These are phyloP conservation scores for Zygogramma bicolorata DNA, from an alignment of 2,888 invertebrate genomes.

Conservation along the genomic window DNA sequence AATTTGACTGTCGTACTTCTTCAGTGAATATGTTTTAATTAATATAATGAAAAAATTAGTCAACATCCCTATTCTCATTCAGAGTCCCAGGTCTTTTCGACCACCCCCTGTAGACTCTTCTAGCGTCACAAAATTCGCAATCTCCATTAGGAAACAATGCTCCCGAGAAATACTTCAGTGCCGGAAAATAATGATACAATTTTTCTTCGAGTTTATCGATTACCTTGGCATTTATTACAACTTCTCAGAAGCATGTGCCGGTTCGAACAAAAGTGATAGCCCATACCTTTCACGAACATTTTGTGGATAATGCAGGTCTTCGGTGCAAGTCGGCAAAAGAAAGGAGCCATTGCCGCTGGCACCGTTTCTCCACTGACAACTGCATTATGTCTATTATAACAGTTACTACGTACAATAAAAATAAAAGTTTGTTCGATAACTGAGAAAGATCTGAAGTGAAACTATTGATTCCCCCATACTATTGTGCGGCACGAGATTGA, in stretches of 20 bases:
- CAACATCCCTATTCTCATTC: not conserved
- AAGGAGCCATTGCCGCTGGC: conserved; percentile 4
- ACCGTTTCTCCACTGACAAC: not conserved
- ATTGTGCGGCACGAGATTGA: not conserved
- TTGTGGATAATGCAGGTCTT: conserved; percentile 4
- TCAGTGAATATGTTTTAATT: too few relatives aligned
- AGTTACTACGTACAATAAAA: not conserved
- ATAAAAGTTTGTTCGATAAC: conserved; percentile 7
- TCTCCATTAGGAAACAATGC: not conserved
- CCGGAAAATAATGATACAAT: conserved; percentile 5
- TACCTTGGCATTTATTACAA: conserved; percentile 2
- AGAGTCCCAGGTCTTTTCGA: not conserved
- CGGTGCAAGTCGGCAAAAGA: not conserved
- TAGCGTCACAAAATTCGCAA: not conserved
- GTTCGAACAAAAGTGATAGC: conserved; percentile 4
- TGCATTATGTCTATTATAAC: conserved; percentile 8
- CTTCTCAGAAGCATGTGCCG: conserved; percentile 1
- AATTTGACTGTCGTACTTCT: too few relatives aligned
- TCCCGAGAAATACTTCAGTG: not conserved
- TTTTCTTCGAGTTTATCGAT: conserved; percentile 2
- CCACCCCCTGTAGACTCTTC: not conserved
- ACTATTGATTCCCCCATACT: not conserved
- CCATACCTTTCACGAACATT: conserved; percentile 6
- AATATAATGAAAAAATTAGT: too few relatives aligned
- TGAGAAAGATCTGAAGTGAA: conserved; percentile 2